These are phyloP conservation scores for Lasioglossum malachurum DNA, from an alignment of 2,888 invertebrate species.

Conservation along the genomic window DNA sequence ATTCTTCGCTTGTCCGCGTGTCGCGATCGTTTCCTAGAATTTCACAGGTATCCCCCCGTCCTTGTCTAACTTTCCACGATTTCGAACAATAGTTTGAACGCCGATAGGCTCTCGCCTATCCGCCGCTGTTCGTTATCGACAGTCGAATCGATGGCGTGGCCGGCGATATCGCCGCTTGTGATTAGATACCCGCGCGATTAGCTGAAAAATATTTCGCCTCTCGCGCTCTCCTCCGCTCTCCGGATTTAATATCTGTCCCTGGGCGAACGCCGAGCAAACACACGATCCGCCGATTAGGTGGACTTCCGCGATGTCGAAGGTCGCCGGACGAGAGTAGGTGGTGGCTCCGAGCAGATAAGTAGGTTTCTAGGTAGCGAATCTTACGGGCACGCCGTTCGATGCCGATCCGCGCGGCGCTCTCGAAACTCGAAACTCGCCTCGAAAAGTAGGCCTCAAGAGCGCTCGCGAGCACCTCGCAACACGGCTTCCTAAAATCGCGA, in stretches of 20 bases:
- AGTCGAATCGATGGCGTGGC: slow-evolving; percentile 49
- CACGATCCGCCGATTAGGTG: slow-evolving; percentile 38
- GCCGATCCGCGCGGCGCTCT: slow-evolving; percentile 33
- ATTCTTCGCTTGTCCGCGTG: background rate
- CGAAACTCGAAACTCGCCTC: slow-evolving; percentile 28
- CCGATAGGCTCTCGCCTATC: background rate
- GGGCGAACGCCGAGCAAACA: slow-evolving; percentile 30
- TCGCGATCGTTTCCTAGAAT: background rate
- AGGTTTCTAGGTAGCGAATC: slow-evolving; percentile 58
- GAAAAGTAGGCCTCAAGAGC: slow-evolving; percentile 18
- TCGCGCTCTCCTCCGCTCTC: background rate
- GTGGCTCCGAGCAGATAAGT: slow-evolving; percentile 40
- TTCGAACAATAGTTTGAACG: slow-evolving; percentile 37
- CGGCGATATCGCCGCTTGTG: slow-evolving; percentile 59
- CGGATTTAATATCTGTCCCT: slow-evolving; percentile 46
- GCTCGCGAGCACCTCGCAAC: background rate
- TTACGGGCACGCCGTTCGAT: slow-evolving; percentile 32
- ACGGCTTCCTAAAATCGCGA: background rate
- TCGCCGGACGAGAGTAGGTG: slow-evolving; percentile 39
- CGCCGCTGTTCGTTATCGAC: slow-evolving; percentile 28
- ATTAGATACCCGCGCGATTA: slow-evolving; percentile 72
- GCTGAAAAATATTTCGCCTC: slow-evolving; percentile 19
- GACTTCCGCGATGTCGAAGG: slow-evolving; percentile 63
- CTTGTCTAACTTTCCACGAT: slow-evolving; percentile 18
- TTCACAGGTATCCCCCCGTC: background rate